Evolutionary conservation across 1,140 invertebrate species (phyloP).

Genomic region (Leptinotarsa lineolata): DNA sequence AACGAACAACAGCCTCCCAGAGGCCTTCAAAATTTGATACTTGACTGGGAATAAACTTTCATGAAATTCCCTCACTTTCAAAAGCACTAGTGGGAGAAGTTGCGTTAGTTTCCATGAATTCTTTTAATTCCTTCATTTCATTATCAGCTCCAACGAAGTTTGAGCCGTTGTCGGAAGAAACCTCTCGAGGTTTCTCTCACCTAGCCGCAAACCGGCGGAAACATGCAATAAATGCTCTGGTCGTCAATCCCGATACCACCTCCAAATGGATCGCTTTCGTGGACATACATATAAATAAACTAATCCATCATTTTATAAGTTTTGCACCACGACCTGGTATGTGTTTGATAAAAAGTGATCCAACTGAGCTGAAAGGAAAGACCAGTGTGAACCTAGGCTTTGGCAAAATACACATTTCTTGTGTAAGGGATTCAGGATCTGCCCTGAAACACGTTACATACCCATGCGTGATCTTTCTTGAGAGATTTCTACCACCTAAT

Average conservation of each 20-base stretch:
- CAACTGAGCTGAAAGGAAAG: slow-evolving; percentile 20
- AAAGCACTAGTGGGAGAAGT: no score
- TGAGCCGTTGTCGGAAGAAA: slow-evolving; percentile 47
- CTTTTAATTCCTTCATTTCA: slow-evolving; percentile 45
- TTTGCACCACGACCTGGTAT: slow-evolving; percentile 21
- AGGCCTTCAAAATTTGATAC: slow-evolving; percentile 39
- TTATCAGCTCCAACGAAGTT: slow-evolving; percentile 40
- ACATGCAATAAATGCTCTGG: slow-evolving; percentile 52
- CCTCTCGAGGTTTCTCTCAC: slow-evolving; percentile 38
- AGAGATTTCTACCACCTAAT: slow-evolving; percentile 13
- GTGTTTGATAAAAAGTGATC: slow-evolving; percentile 31
- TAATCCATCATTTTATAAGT: slow-evolving; percentile 51
- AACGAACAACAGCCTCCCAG: slow-evolving; percentile 37
- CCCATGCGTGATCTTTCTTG: slow-evolving; percentile 23
- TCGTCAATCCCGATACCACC: slow-evolving; percentile 49
- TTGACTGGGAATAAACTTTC: slow-evolving; percentile 36
- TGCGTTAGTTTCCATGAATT: background rate
- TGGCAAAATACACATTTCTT: no score
- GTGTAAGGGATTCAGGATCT: no score
- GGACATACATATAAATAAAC: slow-evolving; percentile 53
- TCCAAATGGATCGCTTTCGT: slow-evolving; percentile 56
- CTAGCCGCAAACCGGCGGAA: slow-evolving; percentile 55
- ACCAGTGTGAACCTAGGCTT: background rate
- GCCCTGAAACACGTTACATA: no score
- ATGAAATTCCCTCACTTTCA: slow-evolving; percentile 50